Conservation (phyloP, 2,113 vertebrate genomes). For the Chelonoidis abingdonii region DNA sequence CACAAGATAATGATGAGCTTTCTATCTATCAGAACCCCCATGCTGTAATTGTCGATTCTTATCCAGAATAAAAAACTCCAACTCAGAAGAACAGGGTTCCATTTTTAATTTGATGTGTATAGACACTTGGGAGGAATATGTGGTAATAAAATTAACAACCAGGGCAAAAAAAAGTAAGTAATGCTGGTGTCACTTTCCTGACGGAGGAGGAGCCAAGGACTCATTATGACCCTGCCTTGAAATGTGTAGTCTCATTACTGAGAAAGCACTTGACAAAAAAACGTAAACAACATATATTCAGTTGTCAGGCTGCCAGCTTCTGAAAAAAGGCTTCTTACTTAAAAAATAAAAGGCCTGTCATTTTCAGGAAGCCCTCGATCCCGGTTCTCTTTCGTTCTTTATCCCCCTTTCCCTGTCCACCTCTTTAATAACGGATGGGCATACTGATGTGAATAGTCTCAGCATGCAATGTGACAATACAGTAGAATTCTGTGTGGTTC, state of each 20-base stretch:
- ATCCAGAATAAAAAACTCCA: background rate
- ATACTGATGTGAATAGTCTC: slow-evolving; percentile 33
- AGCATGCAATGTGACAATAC: slow-evolving; percentile 8
- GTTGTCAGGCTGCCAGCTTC: rapidly evolving
- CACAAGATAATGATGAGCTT: background rate
- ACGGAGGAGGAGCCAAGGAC: background rate
- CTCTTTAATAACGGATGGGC: slow-evolving; percentile 12
- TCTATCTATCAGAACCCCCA: background rate
- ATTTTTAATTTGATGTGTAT: background rate
- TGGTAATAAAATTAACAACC: background rate
- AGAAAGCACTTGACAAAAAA: background rate
- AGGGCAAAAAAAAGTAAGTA: background rate
- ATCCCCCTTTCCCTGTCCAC: background rate
- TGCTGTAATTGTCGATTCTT: background rate
- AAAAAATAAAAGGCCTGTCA: slow-evolving; percentile 20
- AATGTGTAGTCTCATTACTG: rapidly evolving
- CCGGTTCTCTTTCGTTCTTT: background rate
- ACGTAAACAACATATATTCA: background rate
- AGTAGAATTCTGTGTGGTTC: slow-evolving; percentile 60
- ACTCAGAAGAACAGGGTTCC: background rate
- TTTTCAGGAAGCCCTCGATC: background rate
- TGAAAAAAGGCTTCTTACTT: slow-evolving; percentile 28
- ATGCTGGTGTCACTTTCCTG: background rate
- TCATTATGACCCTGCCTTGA: background rate
- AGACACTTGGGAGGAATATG: background rate